A percentile compares a stretch with the other conserved stretches of the same genome.
These are phyloP conservation scores for Podilymbus podiceps DNA, from an alignment of 2,113 vertebrate genomes.

Conservation along the genomic window DNA sequence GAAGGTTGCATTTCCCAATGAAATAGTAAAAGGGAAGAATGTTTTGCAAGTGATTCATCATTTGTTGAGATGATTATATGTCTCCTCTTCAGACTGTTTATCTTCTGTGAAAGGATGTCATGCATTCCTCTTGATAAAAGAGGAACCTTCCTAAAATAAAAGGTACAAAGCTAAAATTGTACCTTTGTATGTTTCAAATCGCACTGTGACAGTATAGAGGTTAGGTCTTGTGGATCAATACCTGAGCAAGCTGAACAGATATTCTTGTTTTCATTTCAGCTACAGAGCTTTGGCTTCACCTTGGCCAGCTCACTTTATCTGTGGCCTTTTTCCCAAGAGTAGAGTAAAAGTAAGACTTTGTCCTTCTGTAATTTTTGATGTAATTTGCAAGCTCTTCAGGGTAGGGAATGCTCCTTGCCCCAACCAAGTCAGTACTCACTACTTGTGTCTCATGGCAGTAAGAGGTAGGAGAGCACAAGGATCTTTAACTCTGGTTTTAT, in stretches of 20 bases:
- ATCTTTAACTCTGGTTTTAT: background rate
- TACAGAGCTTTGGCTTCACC: background rate
- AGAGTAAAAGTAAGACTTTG: background rate
- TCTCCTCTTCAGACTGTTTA: background rate
- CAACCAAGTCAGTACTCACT: background rate
- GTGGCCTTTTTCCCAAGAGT: background rate
- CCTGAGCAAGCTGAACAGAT: background rate
- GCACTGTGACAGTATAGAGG: background rate
- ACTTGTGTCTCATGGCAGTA: background rate
- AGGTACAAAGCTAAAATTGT: background rate
- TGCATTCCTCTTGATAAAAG: background rate
- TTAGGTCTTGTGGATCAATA: background rate
- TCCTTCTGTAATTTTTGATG: background rate
- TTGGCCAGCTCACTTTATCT: background rate
- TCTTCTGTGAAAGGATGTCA: background rate
- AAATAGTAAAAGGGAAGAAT: background rate
- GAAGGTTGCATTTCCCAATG: background rate
- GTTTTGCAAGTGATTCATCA: conserved; percentile 10
- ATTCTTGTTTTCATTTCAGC: background rate
- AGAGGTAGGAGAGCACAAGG: background rate
- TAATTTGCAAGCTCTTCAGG: background rate
- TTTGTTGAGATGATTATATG: background rate
- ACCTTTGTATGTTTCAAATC: background rate
- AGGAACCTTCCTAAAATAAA: background rate
- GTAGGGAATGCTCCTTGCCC: background rate